A percentile compares a stretch with the other conserved stretches of the same genome.
Evolutionary conservation across 2,888 invertebrate species (phyloP).

Genomic region (Allolobophora icterica): DNA sequence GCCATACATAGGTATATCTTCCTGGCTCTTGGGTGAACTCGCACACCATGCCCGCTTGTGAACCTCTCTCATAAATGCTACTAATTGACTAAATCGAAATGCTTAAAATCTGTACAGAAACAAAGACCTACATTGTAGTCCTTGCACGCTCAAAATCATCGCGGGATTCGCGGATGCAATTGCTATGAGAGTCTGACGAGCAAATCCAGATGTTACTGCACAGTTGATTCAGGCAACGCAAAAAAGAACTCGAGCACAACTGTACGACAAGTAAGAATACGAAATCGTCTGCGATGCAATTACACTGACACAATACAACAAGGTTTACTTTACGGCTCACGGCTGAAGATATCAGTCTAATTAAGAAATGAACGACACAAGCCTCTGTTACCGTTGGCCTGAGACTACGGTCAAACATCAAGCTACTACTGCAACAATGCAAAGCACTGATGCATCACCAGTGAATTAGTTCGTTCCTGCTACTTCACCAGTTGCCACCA

Average conservation of each 20-base stretch:
- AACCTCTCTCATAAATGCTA: neutral
- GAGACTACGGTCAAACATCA: neutral
- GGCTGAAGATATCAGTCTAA: neutral
- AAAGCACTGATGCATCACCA: neutral
- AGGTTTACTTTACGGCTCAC: neutral
- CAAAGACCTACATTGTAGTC: neutral
- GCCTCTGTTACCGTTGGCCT: neutral
- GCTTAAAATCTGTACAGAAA: neutral
- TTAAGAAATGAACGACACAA: conserved; percentile 3
- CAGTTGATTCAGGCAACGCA: conserved; percentile 15
- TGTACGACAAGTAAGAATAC: conserved; percentile 4
- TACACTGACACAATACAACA: conserved; percentile 27
- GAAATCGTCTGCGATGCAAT: neutral
- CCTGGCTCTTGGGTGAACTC: neutral
- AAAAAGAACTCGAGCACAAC: neutral
- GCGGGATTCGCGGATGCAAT: neutral
- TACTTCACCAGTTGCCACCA: neutral
- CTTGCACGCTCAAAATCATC: neutral
- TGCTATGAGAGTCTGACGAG: neutral
- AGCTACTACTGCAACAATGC: neutral
- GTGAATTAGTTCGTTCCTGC: neutral
- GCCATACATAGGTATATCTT: neutral
- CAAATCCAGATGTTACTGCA: neutral
- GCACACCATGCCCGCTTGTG: neutral
- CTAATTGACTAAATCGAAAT: conserved; percentile 17